A percentile compares a stretch with the other conserved stretches of the same genome.
phyloP scores from a whole-genome alignment of 2,797 vertebrate genomes.

The Acrocephalus scirpaceus region DNA sequence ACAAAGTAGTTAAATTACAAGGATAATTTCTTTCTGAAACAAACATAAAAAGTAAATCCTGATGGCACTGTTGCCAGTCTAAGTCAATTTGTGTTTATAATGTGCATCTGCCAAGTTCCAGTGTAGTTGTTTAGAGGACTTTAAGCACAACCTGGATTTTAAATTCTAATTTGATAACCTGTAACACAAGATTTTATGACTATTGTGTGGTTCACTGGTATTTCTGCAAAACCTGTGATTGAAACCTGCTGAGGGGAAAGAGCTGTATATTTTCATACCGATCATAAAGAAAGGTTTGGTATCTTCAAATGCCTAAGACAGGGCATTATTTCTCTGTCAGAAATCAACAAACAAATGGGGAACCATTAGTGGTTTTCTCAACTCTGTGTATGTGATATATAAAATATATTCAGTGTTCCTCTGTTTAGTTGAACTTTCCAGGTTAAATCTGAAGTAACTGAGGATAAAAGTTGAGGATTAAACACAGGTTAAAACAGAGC shows the following conservation, averaged over 20 bases:
- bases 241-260: neutral
- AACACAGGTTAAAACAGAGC: neutral
- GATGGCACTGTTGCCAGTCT: neutral
- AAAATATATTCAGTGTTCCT: no score
- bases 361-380: no score
- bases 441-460: no score
- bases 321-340: neutral
- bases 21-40: constrained; percentile 11
- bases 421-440: no score
- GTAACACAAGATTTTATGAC: neutral
- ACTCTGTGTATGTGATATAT: no score
- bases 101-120: neutral
- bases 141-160: neutral
- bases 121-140: neutral
- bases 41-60: neutral
- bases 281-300: neutral
- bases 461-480: neutral
- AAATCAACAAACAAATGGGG: no score
- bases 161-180: neutral
- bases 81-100: neutral
- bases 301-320: neutral
- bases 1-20: neutral
- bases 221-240: neutral
- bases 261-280: neutral
- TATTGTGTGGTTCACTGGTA: neutral